A percentile compares a stretch with the other conserved stretches of the same genome.
Evolutionary conservation across 2,797 vertebrate species (phyloP).

Genomic region (Choloepus didactylus): DNA sequence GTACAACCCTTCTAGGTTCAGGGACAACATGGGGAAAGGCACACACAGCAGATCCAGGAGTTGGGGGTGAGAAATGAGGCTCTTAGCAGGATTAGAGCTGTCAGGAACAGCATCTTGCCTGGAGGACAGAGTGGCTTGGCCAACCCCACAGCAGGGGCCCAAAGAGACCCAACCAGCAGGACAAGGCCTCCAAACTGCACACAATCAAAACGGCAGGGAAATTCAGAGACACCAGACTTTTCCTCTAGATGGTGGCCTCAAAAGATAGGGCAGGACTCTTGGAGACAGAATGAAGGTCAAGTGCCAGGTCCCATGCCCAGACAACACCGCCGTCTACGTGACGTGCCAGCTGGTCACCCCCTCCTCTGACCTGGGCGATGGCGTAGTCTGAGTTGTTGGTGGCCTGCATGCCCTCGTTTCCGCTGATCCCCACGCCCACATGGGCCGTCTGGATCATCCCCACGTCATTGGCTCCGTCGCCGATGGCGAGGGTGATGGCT

Average conservation of each 20-base stretch:
- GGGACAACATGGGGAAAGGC: not conserved
- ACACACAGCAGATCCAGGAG: fast-evolving
- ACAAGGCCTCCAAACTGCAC: not conserved
- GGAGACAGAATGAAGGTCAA: not conserved
- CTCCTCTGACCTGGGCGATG: slow-evolving; percentile 95
- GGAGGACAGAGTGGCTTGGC: not conserved
- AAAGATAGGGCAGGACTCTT: slow-evolving; percentile 33
- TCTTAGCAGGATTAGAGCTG: slow-evolving; percentile 4
- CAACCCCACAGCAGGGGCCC: not conserved
- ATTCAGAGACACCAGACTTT: not conserved
- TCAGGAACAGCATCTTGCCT: not conserved
- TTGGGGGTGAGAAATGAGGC: not conserved
- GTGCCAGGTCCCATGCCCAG: not conserved
- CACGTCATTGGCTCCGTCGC: slow-evolving; percentile 99
- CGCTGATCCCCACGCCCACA: slow-evolving; percentile 98
- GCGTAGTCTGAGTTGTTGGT: slow-evolving; percentile 99
- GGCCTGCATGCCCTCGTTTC: slow-evolving; percentile 99
- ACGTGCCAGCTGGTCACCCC: not conserved
- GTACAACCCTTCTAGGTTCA: not conserved
- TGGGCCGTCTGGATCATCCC: slow-evolving; percentile 99
- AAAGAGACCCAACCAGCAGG: slow-evolving; percentile 54
- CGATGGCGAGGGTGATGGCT: slow-evolving; percentile 98
- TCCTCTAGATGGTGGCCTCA: not conserved
- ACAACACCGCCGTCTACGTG: not conserved
- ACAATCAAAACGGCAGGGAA: not conserved